Percentiles rank a stretch among this genome's conserved stretches.
phyloP scores from a whole-genome alignment of 2,888 invertebrate species.

The Trilocha varians region DNA sequence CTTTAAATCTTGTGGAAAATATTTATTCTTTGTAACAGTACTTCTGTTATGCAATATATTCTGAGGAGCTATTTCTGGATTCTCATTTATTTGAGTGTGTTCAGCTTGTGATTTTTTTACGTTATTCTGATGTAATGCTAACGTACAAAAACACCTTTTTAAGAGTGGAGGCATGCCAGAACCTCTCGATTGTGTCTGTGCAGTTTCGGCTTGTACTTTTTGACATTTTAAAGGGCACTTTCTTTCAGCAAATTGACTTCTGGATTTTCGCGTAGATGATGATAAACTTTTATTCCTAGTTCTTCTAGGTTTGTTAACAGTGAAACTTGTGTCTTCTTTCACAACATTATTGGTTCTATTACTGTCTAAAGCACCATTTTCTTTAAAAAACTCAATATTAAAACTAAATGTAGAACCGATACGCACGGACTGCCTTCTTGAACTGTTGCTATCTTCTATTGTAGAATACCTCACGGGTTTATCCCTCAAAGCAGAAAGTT shows the following conservation, averaged over 20 bases:
- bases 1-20: conserved; percentile 6
- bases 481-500: not conserved
- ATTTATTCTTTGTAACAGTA: conserved; percentile 1
- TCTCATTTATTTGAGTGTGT: not conserved
- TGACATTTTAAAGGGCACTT: not conserved
- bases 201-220: conserved; percentile 7
- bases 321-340: not conserved
- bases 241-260: conserved; percentile 3
- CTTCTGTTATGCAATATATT: not conserved
- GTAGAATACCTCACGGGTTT: not conserved
- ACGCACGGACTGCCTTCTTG: conserved; percentile 7
- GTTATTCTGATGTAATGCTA: conserved; percentile 11
- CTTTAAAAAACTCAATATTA: conserved; percentile 19
- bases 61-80: not conserved
- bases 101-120: conserved; percentile 1
- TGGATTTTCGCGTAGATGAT: not conserved
- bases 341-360: not conserved
- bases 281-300: not conserved
- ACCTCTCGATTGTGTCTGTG: conserved; percentile 10
- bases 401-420: conserved; percentile 20
- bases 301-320: conserved; percentile 2
- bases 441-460: not conserved
- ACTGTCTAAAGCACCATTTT: not conserved
- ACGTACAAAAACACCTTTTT: conserved; percentile 24
- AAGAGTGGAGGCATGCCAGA: conserved; percentile 16